Evolutionary conservation across 2,888 invertebrate genomes (phyloP).

Genomic region (Epinotia brunnichana): DNA sequence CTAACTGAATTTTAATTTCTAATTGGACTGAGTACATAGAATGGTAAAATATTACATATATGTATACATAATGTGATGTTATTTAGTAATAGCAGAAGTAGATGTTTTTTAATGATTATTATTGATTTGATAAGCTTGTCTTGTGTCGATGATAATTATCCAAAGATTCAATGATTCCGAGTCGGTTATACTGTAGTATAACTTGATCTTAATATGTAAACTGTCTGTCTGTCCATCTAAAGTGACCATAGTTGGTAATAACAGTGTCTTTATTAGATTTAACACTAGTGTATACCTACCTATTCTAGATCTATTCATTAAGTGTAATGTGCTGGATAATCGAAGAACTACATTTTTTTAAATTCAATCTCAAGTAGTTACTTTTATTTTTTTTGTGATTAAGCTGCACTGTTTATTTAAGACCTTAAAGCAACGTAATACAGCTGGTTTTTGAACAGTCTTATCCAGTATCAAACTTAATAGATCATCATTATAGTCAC

Average conservation of each 20-base stretch:
- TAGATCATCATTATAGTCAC: slow-evolving; percentile 7
- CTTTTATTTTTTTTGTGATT: background rate
- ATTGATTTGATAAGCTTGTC: slow-evolving; percentile 44
- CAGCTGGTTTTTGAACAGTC: slow-evolving; percentile 1
- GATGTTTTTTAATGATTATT: slow-evolving; percentile 34
- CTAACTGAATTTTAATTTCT: slow-evolving; percentile 22
- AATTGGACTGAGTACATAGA: slow-evolving; percentile 31
- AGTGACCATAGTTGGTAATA: slow-evolving; percentile 37
- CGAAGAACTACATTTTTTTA: background rate
- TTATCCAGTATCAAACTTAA: slow-evolving; percentile 31
- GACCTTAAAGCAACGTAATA: background rate
- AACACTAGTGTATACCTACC: slow-evolving; percentile 30
- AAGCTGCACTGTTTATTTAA: background rate
- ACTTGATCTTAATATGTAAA: slow-evolving; percentile 37
- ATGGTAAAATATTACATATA: slow-evolving; percentile 38
- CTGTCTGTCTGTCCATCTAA: slow-evolving; percentile 41
- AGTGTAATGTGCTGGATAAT: slow-evolving; percentile 53
- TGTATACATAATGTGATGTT: slow-evolving; percentile 52
- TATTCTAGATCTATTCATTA: slow-evolving; percentile 57
- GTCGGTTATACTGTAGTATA: slow-evolving; percentile 57
- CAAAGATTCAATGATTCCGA: slow-evolving; percentile 57
- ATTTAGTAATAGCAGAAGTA: slow-evolving; percentile 42
- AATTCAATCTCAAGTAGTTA: background rate
- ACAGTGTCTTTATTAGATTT: slow-evolving; percentile 51
- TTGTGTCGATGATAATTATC: slow-evolving; percentile 58